Evolutionary conservation across 1,140 invertebrate genomes (phyloP), one percentile per base, ranked within the genome.

Genomic region (Euschistus heros): DNA sequence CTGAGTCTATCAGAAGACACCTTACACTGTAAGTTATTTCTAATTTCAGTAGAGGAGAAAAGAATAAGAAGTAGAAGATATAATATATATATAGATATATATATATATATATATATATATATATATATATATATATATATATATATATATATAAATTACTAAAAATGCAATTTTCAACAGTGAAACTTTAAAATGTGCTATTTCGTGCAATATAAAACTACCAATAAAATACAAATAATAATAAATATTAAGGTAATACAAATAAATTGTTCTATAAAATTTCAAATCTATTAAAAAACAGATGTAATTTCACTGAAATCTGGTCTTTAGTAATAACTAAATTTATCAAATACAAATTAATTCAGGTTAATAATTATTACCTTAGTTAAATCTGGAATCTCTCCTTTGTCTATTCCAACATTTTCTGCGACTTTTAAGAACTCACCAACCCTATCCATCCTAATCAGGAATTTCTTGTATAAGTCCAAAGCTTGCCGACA

Each of bases 381-480:
- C 80, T 97, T 97, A 2, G 94, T 97, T 67, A 99, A 82, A 79
- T 99, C 97, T 57, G 97, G 97, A 78, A 99, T 98, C 73, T 98
- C 96, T 46, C 95, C 94, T 79, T 96, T 97, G 77, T 98, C 96
- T 75, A 99, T 98, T 37, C 97, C 97, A 69, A 98, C 94, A 76
- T 93, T 95, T 86, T 97, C 92, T 47, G 92, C 94, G 55, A 94
- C 93, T 84, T 97, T 97, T 7, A 99, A 80, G 77, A 99, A 99
- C 82, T 98, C 95, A 61, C 91, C 92, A 47, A 99, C 96, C 77
- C 93, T 86, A 79, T 99, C 96, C 93, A 99, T 98, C 73, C 96
- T 83, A 70, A 96, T 94, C 63, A 99, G 84, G 79, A 99, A 99
- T 78, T 96, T 97, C 79, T 99, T 99, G 77, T 99, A 99, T 69